phyloP scores from a whole-genome alignment of 1,140 invertebrate genomes.

The Drosophila obscura region DNA sequence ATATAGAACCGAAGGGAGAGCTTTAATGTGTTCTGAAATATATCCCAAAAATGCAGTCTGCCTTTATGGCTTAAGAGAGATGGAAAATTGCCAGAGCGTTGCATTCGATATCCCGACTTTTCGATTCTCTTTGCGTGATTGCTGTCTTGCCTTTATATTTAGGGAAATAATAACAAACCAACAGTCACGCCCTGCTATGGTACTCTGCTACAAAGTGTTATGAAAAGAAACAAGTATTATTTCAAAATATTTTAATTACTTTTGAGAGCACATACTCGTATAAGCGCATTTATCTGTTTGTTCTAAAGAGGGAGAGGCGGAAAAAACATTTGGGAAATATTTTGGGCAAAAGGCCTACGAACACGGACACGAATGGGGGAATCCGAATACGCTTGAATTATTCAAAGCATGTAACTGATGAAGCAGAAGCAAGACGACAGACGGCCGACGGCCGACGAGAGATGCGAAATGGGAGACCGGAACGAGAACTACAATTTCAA shows the following conservation, averaged over 20 bases:
- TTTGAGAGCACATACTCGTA: neutral
- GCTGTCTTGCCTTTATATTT: too few relatives aligned
- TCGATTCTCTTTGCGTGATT: too few relatives aligned
- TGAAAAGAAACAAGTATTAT: neutral
- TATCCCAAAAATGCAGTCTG: slow-evolving; percentile 6
- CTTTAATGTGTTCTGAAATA: slow-evolving; percentile 12
- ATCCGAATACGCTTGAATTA: slow-evolving; percentile 77
- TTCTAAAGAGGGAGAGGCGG: neutral
- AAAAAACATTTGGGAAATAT: slow-evolving; percentile 21
- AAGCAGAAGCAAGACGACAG: slow-evolving; percentile 74
- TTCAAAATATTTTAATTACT: slow-evolving; percentile 69
- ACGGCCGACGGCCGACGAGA: slow-evolving; percentile 10
- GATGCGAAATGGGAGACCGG: neutral
- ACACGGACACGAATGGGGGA: too few relatives aligned
- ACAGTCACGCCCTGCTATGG: too few relatives aligned
- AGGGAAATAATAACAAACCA: too few relatives aligned
- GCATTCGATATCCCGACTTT: too few relatives aligned
- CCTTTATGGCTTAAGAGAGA: slow-evolving; percentile 28
- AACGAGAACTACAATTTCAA: slow-evolving; percentile 53
- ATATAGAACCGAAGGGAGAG: neutral
- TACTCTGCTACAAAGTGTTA: too few relatives aligned
- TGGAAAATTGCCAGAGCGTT: too few relatives aligned
- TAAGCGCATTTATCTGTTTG: too few relatives aligned
- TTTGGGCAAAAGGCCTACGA: slow-evolving; percentile 34
- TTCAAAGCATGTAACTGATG: slow-evolving; percentile 83